These are phyloP conservation scores for Dreissena rostriformis DNA, from an alignment of 1,140 invertebrate genomes.

Conservation along the genomic window DNA sequence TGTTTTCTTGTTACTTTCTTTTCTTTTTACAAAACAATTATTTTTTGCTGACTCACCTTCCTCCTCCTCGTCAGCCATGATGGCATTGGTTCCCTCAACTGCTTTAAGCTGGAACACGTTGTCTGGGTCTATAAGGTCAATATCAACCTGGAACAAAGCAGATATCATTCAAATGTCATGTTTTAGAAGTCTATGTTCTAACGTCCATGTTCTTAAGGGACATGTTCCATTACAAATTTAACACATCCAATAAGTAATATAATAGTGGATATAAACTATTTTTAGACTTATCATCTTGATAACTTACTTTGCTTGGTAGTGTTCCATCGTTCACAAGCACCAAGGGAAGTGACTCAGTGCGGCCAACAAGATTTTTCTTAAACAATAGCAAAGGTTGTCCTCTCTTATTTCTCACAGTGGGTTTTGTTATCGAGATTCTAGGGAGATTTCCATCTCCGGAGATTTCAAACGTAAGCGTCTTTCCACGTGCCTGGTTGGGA, in stretches of 20 bases:
- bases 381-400: slow-evolving; percentile 80
- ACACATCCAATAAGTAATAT: too few relatives aligned
- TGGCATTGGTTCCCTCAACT: slow-evolving; percentile 67
- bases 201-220: background rate
- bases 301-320: slow-evolving; percentile 79
- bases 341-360: slow-evolving; percentile 74
- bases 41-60: slow-evolving; percentile 39
- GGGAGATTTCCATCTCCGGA: slow-evolving; percentile 81
- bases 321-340: slow-evolving; percentile 80
- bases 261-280: too few relatives aligned
- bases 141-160: slow-evolving; percentile 71
- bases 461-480: slow-evolving; percentile 79
- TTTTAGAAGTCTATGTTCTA: background rate
- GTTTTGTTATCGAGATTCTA: slow-evolving; percentile 76
- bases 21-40: background rate
- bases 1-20: too few relatives aligned
- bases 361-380: slow-evolving; percentile 76
- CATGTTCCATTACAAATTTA: too few relatives aligned
- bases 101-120: slow-evolving; percentile 73
- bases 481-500: slow-evolving; percentile 72
- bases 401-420: slow-evolving; percentile 79
- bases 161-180: background rate
- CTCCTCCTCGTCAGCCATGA: slow-evolving; percentile 69
- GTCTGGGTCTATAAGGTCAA: slow-evolving; percentile 78
- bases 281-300: too few relatives aligned